These are phyloP conservation scores for Rhodeus uyekii DNA, from an alignment of 2,797 vertebrate genomes.

Conservation along the genomic window DNA sequence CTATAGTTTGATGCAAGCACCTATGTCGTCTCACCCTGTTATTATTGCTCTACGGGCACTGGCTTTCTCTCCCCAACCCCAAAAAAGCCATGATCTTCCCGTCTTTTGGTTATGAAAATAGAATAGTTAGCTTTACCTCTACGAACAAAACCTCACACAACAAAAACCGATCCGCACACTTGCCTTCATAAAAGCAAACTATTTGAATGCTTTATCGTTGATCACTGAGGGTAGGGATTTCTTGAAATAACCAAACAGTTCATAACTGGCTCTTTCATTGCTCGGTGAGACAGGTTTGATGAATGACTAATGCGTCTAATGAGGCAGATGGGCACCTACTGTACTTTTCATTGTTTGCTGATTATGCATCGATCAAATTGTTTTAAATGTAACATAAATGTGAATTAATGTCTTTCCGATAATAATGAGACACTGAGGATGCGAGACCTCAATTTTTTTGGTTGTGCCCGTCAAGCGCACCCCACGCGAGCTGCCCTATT, in stretches of 20 bases:
- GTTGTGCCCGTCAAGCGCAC: slow-evolving; percentile 16
- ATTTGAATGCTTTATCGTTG: neutral
- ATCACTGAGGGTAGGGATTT: neutral
- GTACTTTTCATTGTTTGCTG: slow-evolving; percentile 37
- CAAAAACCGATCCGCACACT: neutral
- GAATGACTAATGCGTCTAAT: slow-evolving; percentile 32
- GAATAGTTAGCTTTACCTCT: neutral
- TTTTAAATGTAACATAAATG: slow-evolving; percentile 34
- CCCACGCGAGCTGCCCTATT: slow-evolving; percentile 12
- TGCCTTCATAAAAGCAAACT: neutral
- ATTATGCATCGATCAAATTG: slow-evolving; percentile 29
- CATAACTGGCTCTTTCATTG: neutral
- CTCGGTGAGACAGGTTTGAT: slow-evolving; percentile 2
- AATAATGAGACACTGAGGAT: slow-evolving; percentile 26
- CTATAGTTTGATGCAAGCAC: slow-evolving; percentile 95
- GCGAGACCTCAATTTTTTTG: neutral
- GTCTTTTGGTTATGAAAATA: slow-evolving; percentile 71
- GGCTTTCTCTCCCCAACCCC: slow-evolving; percentile 82
- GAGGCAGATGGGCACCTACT: slow-evolving; percentile 35
- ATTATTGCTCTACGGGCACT: slow-evolving; percentile 82
- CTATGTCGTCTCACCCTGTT: slow-evolving; percentile 86
- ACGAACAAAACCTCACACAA: neutral
- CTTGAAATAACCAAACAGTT: neutral
- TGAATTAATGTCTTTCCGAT: slow-evolving; percentile 41
- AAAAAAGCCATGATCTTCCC: slow-evolving; percentile 81